Evolutionary conservation across 2,113 vertebrate species (phyloP).

Genomic region (Corydoras maculifer): DNA sequence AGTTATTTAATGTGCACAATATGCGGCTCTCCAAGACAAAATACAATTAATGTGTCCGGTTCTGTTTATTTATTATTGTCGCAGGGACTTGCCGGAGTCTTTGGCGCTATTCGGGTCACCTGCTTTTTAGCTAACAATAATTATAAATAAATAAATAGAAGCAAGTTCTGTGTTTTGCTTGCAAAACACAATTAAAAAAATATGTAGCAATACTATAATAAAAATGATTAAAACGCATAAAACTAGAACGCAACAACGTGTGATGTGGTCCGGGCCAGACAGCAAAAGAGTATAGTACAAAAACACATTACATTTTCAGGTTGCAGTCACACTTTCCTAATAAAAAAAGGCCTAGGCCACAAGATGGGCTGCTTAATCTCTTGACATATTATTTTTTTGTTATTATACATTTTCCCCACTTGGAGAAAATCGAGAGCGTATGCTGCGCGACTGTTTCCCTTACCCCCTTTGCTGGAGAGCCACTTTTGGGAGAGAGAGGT

Average conservation of each 20-base stretch:
- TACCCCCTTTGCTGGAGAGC: conserved; percentile 48
- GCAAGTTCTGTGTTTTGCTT: too few species aligned
- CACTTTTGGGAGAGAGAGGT: conserved; percentile 24
- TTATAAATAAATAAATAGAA: too few species aligned
- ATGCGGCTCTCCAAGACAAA: conserved; percentile 61
- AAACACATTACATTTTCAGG: conserved; percentile 55
- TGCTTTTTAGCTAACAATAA: conserved; percentile 8
- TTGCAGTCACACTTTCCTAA: conserved; percentile 57
- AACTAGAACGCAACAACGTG: not conserved
- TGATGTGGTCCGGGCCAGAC: conserved; percentile 32
- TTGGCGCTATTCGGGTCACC: conserved; percentile 8
- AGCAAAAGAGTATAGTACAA: not conserved
- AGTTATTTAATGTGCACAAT: conserved; percentile 65
- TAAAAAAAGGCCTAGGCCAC: conserved; percentile 59
- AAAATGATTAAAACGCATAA: not conserved
- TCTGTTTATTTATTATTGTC: conserved; percentile 55
- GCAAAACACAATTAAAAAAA: not conserved
- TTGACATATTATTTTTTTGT: conserved; percentile 64
- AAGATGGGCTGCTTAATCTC: conserved; percentile 62
- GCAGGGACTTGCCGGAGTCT: conserved; percentile 17
- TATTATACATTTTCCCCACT: conserved; percentile 62
- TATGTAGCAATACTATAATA: not conserved
- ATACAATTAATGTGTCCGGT: conserved; percentile 57
- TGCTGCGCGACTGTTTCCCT: conserved; percentile 48
- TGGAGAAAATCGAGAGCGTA: conserved; percentile 60